Evolutionary conservation across 2,797 vertebrate species (phyloP), one percentile per base, ranked within the genome.

Genomic region (Bufotes viridis): DNA sequence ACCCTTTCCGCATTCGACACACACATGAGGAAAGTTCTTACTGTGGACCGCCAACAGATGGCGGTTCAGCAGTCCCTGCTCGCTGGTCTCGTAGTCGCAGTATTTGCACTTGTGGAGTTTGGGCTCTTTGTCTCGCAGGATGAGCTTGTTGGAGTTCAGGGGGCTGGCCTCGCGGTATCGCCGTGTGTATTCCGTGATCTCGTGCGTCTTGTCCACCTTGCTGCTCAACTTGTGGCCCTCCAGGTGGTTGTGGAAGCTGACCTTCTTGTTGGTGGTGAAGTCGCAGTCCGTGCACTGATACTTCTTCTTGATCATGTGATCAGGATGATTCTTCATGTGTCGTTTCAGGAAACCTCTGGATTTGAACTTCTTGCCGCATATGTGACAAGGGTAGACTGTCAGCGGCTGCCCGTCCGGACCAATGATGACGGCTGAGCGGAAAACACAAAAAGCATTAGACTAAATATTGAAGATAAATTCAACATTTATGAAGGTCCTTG

Each of bases 181-280:
- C 90, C 98, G 95, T 0, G 98, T 95, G 88, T 99, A 99, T 90
- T 99, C 98, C 0, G 97, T 98, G 93, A 98, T 98, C 92, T 99
- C 98, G 0, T 97, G 97, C 2, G 96, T 95, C 93, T 98, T 98
- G 79, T 96, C 97, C 88, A 96, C 97, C 93, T 98, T 99, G 92
- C 95, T 97, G 92, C 98, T 97, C 91, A 99, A 96, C 94, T 98
- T 99, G 95, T 99, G 98, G 94, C 98, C 97, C 94, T 99, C 98
- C 93, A 99, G 93, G 91, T 99, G 98, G 94, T 97, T 97, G 93
- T 97, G 96, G 90, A 97, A 97, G 94, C 95, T 97, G 87, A 96
- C 95, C 94, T 97, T 97, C 94, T 97, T 97, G 93, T 97, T 97
- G 88, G 96, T 97, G 90, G 96, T 97, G 91, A 97, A 97, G 93